Base-by-base conservation (phyloP, 2,113 vertebrate species). In the Heterotilapia buettikoferi region DNA sequence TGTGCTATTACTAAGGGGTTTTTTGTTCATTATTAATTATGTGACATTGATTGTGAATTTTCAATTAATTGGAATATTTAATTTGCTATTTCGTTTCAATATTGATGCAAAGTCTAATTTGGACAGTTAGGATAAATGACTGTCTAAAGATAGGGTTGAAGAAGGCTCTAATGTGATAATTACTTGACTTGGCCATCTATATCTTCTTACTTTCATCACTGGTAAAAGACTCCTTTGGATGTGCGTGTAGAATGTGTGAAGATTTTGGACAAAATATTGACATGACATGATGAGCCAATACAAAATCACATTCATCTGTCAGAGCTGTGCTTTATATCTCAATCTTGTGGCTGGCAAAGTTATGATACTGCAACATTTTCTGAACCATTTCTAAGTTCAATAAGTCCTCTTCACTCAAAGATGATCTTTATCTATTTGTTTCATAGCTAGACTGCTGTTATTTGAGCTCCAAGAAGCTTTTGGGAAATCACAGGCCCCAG, bases 401-500 rank as follows among this genome's bases (percentile, higher is more conserved):
- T 43, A 86, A 83, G 33, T 91, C 80, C 31, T 36, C 83, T 84
- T 85, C 52, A 61, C 43, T 89, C 61, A 54, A 52, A 76, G 53
- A 63, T 84, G 54, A 85, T 86, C 71, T 73, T 86, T 85, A 73
- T 84, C 40, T 87, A 85, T 85, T 59, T 73, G 79, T 88, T 86
- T 84, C 53, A 76, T 76, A 86, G 61, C 45, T 84, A 36, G 80
- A 9, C 36, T 24, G 29, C 52, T 50, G 53, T 86, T 54, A 81
- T 89, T 82, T 84, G 33, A 91, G 71, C 84, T 61, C 59, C 57
- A 86, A 91, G 84, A 87, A 79, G 79, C 63, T 88, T 89, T 84
- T 81, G 84, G 87, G 84, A 90, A 91, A 84, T n/a, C 59, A 21
- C 57, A 85, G 91, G 87, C 91, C 87, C 82, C 85, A 66, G 82